Evolutionary conservation across 2,113 vertebrate genomes (phyloP).

Genomic region (Lophura nycthemera): DNA sequence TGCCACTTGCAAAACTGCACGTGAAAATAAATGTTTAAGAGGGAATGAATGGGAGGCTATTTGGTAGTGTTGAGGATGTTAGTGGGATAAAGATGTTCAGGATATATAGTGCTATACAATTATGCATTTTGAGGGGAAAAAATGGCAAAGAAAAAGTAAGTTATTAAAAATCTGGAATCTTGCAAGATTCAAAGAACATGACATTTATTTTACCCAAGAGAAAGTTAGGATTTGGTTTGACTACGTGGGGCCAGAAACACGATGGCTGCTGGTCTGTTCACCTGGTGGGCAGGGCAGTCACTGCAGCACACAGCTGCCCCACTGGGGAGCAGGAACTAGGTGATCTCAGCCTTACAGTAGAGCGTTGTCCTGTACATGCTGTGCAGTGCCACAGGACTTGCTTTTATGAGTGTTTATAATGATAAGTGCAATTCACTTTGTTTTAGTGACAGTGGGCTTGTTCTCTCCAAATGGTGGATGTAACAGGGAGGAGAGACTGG

Average conservation of each 20-base stretch:
- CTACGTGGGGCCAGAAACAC: not conserved
- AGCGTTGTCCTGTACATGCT: not conserved
- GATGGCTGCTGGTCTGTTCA: too few relatives aligned
- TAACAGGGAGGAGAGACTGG: not conserved
- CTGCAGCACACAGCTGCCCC: not conserved
- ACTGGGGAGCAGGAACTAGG: not conserved
- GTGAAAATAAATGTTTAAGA: not conserved
- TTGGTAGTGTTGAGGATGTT: not conserved
- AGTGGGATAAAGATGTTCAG: not conserved
- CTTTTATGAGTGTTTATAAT: not conserved
- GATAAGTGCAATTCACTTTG: not conserved
- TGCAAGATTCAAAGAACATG: not conserved
- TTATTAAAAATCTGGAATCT: not conserved
- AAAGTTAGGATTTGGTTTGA: not conserved
- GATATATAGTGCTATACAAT: not conserved
- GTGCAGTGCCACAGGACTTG: not conserved
- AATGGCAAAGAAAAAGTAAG: not conserved
- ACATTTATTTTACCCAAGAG: not conserved
- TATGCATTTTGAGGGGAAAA: not conserved
- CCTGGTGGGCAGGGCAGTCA: not conserved
- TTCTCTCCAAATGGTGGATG: not conserved
- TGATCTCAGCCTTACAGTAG: fast-evolving
- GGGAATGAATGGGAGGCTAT: not conserved
- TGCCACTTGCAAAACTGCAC: not conserved
- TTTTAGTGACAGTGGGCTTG: not conserved